Percentiles rank a stretch among this genome's conserved stretches.
phyloP scores from a whole-genome alignment of 2,797 vertebrate genomes.

The Stomatorhinus walkeri region DNA sequence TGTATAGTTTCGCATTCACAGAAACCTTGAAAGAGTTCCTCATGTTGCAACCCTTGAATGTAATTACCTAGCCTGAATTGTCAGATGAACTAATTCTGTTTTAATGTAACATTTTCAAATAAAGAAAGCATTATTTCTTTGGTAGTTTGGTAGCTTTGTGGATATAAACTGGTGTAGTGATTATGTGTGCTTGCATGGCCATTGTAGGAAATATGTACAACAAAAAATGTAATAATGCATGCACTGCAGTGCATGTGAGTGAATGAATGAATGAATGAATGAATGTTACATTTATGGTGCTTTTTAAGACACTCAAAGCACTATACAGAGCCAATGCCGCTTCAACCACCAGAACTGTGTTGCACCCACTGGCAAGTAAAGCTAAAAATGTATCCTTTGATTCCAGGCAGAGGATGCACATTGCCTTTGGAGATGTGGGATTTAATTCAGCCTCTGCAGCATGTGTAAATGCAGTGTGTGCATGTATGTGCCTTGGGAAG shows the following conservation, averaged over 20 bases:
- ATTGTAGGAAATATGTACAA: neutral
- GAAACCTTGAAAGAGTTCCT: neutral
- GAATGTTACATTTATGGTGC: neutral
- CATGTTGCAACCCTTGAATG: neutral
- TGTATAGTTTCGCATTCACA: neutral
- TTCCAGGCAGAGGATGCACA: neutral
- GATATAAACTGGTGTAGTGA: neutral
- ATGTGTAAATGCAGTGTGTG: neutral
- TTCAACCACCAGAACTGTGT: neutral
- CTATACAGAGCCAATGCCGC: neutral
- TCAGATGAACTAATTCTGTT: neutral
- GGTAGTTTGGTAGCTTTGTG: neutral
- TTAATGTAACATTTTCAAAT: neutral
- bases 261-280: neutral
- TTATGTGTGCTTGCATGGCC: neutral
- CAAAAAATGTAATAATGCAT: neutral
- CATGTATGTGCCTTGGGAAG: neutral
- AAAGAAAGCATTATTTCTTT: neutral
- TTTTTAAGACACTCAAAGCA: neutral
- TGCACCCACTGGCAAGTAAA: neutral
- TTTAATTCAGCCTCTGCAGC: neutral
- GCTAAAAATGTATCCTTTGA: neutral
- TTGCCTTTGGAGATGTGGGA: neutral
- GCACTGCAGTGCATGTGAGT: neutral
- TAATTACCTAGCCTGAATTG: neutral